phyloP scores from a whole-genome alignment of 1,140 invertebrate genomes.

The Dendroctonus valens region DNA sequence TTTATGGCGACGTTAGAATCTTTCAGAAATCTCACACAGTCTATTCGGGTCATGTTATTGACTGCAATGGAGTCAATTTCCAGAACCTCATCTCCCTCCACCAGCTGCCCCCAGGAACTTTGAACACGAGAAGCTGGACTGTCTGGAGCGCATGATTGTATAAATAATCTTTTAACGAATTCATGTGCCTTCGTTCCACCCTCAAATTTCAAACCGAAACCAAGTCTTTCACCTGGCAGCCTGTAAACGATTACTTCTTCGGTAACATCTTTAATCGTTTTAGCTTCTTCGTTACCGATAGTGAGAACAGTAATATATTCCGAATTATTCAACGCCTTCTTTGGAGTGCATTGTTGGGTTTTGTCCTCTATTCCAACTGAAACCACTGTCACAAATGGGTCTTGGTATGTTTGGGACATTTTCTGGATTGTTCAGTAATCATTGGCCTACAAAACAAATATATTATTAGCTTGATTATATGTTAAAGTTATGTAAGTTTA shows the following conservation, averaged over 20 bases:
- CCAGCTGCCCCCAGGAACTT: conserved; percentile 75
- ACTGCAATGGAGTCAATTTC: conserved; percentile 78
- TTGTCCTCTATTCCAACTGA: conserved; percentile 57
- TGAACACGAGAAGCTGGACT: conserved; percentile 80
- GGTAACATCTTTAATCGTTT: conserved; percentile 49
- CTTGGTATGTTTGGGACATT: conserved; percentile 40
- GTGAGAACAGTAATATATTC: conserved; percentile 49
- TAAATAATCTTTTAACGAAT: conserved; percentile 69
- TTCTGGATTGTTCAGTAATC: conserved; percentile 4
- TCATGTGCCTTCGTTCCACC: conserved; percentile 77
- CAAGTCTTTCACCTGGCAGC: conserved; percentile 83
- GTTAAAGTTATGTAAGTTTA: too few relatives aligned
- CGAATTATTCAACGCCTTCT: conserved; percentile 35
- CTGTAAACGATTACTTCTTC: conserved; percentile 79
- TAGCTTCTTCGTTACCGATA: conserved; percentile 45
- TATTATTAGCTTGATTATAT: too few relatives aligned
- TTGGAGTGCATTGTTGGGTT: conserved; percentile 39
- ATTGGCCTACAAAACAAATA: conserved; percentile 15
- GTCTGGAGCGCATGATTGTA: conserved; percentile 84
- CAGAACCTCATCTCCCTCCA: conserved; percentile 85
- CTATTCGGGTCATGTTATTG: conserved; percentile 76
- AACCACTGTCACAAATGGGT: conserved; percentile 69
- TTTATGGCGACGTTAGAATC: conserved; percentile 79
- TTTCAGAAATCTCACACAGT: conserved; percentile 78
- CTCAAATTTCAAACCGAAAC: conserved; percentile 89